Base-by-base conservation (phyloP, 2,888 invertebrate genomes). In the Drosophila prostipennis region DNA sequence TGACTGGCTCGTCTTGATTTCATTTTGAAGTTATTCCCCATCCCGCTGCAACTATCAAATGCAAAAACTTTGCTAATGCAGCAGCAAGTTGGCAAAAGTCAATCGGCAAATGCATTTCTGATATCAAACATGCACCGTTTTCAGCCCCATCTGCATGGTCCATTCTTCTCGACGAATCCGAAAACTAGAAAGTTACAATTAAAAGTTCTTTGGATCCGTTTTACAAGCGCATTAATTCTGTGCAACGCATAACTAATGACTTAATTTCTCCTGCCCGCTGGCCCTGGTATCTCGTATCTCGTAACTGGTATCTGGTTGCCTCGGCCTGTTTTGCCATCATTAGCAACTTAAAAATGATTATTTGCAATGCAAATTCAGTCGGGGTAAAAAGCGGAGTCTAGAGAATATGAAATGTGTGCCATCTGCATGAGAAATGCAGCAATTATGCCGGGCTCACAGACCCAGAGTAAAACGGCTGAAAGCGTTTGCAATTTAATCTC, bases 341-440 rank as follows among this genome's bases (percentile, higher is more conserved):
- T 79, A 75, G 76, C 70, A 81, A 68, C 69, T 74, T 79, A 69
- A 78, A 87, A 84, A 81, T 84, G 73, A 79, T 79, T 81, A 87
- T 84, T 87, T 87, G 87, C 82, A 84, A 74, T 87, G 87, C 87
- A 84, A 84, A 85, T 79, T 51, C 34, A 10, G n/a, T 37, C 39
- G 36, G 51, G 29, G 16, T 32, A 26, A 16, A 48, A 23, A 29
- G 29, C 6, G 26, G 45, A 40, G 61, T 34, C 67, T 23, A 36
- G 59, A 45, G 75, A 48, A 74, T 70, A 72, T 74, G 55, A 73
- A 82, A 74, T 70, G 55, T 46, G 57, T 63, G 34, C 52, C 67
- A 76, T 72, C 72, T 68, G 52, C 77, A 74, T 74, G 65, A 70
- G 58, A 68, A 74, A 64, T 76, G 46, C 53, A 63, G 72, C 69